Evolutionary conservation across 2,797 vertebrate genomes (phyloP).

Genomic region (Silurus aristotelis): DNA sequence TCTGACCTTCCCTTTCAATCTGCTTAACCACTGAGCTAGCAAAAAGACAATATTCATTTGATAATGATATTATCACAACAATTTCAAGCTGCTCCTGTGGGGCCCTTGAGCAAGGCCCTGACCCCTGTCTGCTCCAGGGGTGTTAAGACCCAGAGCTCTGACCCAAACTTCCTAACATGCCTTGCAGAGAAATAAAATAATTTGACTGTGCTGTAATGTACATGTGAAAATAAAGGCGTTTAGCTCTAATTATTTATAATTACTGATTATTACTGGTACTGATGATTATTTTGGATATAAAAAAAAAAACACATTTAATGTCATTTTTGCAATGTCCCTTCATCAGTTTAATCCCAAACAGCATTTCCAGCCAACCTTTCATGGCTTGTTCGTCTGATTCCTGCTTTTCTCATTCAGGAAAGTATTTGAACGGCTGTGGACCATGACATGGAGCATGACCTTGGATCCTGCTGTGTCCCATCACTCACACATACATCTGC

Average conservation of each 20-base stretch:
- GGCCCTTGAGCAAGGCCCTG: no score
- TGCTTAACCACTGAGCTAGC: no score
- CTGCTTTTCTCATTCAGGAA: conserved; percentile 54
- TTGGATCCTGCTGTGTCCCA: not conserved
- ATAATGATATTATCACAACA: no score
- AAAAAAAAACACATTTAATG: not conserved
- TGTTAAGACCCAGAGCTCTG: no score
- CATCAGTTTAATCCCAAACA: conserved; percentile 10
- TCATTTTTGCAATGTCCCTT: not conserved
- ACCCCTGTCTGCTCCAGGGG: no score
- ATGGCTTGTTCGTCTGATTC: conserved; percentile 17
- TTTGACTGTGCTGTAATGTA: no score
- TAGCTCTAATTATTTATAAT: not conserved
- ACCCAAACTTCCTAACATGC: no score
- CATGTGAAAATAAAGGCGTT: no score
- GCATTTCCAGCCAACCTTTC: conserved; percentile 20
- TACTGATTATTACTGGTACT: not conserved
- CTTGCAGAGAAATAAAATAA: no score
- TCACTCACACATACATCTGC: not conserved
- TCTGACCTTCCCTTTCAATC: no score
- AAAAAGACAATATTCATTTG: no score
- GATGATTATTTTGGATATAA: not conserved
- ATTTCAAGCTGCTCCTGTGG: no score
- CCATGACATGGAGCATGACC: conserved; percentile 3
- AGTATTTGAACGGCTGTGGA: conserved; percentile 4